Percentiles rank a stretch among this genome's conserved stretches.
Conservation (phyloP, 2,888 invertebrate species). For the Pantelozetes paolii region DNA sequence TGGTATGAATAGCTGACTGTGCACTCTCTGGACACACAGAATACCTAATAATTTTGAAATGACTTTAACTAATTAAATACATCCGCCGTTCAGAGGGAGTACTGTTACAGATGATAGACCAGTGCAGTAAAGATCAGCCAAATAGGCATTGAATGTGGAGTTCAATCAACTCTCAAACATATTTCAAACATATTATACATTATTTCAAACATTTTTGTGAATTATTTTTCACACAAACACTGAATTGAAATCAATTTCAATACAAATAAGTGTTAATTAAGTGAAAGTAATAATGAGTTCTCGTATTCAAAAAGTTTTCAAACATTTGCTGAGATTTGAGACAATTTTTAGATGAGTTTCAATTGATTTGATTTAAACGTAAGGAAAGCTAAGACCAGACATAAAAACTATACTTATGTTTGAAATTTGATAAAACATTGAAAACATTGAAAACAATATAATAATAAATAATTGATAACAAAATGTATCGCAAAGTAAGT, state of each 20-base stretch:
- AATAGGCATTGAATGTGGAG: background rate
- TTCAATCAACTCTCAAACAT: constrained; percentile 7
- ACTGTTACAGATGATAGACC: constrained; percentile 21
- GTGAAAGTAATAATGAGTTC: too few relatives aligned
- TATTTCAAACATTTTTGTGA: too few relatives aligned
- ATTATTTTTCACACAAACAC: too few relatives aligned
- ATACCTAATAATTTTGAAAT: constrained; percentile 19
- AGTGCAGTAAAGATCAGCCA: background rate
- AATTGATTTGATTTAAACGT: background rate
- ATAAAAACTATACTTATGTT: too few relatives aligned
- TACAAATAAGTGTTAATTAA: too few relatives aligned
- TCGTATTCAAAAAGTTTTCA: too few relatives aligned
- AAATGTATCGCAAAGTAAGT: constrained; percentile 13
- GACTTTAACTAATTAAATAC: constrained; percentile 19
- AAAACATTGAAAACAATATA: background rate
- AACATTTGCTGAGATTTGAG: background rate
- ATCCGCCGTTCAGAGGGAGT: constrained; percentile 30
- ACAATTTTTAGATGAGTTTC: background rate
- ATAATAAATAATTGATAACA: constrained; percentile 15
- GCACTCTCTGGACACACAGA: background rate
- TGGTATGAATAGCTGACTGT: background rate
- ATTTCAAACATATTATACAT: background rate
- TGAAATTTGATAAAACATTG: background rate
- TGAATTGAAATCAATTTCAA: too few relatives aligned
- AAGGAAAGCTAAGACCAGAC: too few relatives aligned